phyloP scores from a whole-genome alignment of 2,888 invertebrate species.

The Metacarcinus magister region DNA sequence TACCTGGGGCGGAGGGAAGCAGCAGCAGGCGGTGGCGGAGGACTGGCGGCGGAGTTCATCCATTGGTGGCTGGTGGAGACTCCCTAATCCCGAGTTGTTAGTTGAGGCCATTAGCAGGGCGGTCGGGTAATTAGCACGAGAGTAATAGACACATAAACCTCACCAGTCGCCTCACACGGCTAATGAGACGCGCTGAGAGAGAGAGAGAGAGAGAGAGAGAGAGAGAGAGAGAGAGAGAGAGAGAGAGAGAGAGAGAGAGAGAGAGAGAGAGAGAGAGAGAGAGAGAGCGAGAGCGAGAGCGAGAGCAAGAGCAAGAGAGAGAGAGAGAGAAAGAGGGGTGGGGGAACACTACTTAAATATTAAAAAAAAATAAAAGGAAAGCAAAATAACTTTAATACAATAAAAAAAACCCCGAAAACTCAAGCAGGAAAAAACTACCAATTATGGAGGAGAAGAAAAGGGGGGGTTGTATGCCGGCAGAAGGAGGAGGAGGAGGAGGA shows the following conservation, averaged over 20 bases:
- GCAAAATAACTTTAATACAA: not conserved
- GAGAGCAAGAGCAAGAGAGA: no score
- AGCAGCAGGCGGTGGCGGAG: not conserved
- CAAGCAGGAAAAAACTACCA: not conserved
- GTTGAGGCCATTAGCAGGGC: conserved; percentile 78
- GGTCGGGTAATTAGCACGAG: conserved; percentile 78
- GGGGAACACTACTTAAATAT: not conserved
- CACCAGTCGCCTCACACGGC: conserved; percentile 75
- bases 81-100: conserved; percentile 79
- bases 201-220: conserved; percentile 36
- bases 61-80: conserved; percentile 73
- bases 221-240: conserved; percentile 15
- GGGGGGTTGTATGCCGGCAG: not conserved
- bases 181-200: conserved; percentile 73
- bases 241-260: not conserved
- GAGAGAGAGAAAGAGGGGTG: no score
- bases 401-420: no score
- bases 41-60: conserved; percentile 70
- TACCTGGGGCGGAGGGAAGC: conserved; percentile 3
- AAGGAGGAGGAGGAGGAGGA: not conserved
- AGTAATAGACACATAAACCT: conserved; percentile 78
- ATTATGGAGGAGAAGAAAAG: no score
- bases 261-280: not conserved
- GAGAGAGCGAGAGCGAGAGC: not conserved
- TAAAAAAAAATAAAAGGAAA: not conserved